Evolutionary conservation across 1,140 invertebrate genomes (phyloP), one percentile per base, ranked within the genome.

Genomic region (Lepidurus arcticus): DNA sequence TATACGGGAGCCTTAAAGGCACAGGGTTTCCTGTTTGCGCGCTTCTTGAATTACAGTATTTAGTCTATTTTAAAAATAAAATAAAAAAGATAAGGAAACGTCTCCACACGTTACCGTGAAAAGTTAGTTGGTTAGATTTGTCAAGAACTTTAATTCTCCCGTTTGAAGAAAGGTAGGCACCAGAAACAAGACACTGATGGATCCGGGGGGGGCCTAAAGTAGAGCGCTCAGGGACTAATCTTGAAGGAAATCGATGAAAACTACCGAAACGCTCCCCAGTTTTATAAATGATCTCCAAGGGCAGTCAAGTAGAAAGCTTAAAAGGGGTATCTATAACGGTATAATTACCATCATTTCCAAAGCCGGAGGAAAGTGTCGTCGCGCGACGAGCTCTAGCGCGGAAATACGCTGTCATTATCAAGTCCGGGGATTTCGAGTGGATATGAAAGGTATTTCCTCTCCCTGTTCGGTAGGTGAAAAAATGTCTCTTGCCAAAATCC

Each of bases 331-430:
- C 53, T 16, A 65, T 65, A 65, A 65, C 53, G 53, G 53, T 65
- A 65, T 65, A 65, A 65, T 65, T 65, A 65, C 53, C 53, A 65
- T 65, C 53, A 65, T 65, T 65, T 65, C 21, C 21, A 65, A 65
- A 65, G n/a, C 53, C 53, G 8, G 21, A 21, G 21, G 21, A 47
- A 65, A n/a, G 53, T 65, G 53, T 65, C 8, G 53, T 65, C 53
- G 53, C 53, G 53, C 53, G 53, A n/a, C 53, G 53, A 65, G 53
- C 53, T 65, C 53, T 65, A 65, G 53, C 53, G 53, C 53, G 53
- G 53, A 65, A 65, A 21, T 65, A 65, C 21, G 53, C 53, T 65
- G n/a, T 65, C 13, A 65, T 65, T 13, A 65, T 13, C 21, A n/a
- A n/a, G 16, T 65, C 53, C 21, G 8, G 16, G 53, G 53, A 65